Evolutionary conservation across 2,113 vertebrate species (phyloP).

Genomic region (Malurus alboscapulatus): DNA sequence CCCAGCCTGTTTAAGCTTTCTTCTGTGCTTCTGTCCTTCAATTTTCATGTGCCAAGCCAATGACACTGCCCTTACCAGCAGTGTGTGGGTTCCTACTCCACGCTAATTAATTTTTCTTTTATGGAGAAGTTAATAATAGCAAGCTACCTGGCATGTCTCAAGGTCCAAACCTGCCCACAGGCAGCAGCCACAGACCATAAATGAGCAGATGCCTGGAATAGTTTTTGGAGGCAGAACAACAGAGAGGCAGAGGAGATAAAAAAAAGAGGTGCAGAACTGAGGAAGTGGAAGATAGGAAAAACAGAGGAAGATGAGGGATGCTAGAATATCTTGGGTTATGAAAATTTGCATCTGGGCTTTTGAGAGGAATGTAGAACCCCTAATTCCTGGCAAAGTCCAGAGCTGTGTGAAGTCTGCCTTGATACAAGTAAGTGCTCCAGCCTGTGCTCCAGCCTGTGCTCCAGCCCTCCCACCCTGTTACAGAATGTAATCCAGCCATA

Average conservation of each 20-base stretch:
- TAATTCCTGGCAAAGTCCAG: not conserved
- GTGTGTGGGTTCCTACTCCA: not conserved
- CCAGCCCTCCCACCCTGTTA: not conserved
- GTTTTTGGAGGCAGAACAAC: not conserved
- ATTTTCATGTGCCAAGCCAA: not conserved
- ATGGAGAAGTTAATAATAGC: not conserved
- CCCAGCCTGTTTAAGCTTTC: not conserved
- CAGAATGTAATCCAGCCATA: not conserved
- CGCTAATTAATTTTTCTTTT: not conserved
- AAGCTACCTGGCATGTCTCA: not conserved
- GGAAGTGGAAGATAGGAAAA: not conserved
- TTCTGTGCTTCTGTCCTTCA: not conserved
- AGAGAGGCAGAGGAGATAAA: not conserved
- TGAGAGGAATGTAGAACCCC: not conserved
- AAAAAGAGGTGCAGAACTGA: not conserved
- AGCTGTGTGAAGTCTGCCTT: not conserved
- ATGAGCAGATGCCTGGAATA: not conserved
- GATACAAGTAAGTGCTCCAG: not conserved
- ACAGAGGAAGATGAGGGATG: not conserved
- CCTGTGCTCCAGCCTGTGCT: not conserved
- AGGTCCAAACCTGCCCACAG: not conserved
- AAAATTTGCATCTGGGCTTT: not conserved
- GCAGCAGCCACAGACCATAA: not conserved
- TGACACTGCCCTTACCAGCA: not conserved
- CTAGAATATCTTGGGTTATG: not conserved